phyloP scores from a whole-genome alignment of 2,888 invertebrate genomes.

The Synanthedon vespiformis region DNA sequence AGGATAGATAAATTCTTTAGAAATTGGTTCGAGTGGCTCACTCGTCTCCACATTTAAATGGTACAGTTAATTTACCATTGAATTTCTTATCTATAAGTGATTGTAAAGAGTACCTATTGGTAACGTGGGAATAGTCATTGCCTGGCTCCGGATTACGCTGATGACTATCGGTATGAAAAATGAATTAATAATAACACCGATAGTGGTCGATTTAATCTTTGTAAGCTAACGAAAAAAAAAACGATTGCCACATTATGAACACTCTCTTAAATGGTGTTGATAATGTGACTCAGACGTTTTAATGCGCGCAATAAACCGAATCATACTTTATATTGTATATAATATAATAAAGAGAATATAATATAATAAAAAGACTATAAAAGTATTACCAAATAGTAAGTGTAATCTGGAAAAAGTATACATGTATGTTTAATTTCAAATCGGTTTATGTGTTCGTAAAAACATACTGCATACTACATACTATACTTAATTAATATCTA shows the following conservation, averaged over 20 bases:
- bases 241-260: constrained; percentile 17
- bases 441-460: no score
- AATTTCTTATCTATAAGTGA: constrained; percentile 53
- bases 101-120: constrained; percentile 30
- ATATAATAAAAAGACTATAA: no score
- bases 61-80: constrained; percentile 57
- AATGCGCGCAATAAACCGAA: no score
- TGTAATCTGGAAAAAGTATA: no score
- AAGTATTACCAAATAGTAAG: no score
- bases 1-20: constrained; percentile 10
- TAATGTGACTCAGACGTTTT: not conserved
- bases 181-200: constrained; percentile 57
- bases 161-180: constrained; percentile 52
- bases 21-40: not conserved
- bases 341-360: no score
- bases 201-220: constrained; percentile 43
- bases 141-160: constrained; percentile 51
- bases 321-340: no score
- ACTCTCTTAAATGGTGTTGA: constrained; percentile 15
- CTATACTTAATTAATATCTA: no score
- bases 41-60: constrained; percentile 3
- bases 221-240: constrained; percentile 27
- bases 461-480: no score
- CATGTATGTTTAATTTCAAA: no score
- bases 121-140: constrained; percentile 59